Conservation (phyloP, 2,888 invertebrate species). For the Rapana venosa region DNA sequence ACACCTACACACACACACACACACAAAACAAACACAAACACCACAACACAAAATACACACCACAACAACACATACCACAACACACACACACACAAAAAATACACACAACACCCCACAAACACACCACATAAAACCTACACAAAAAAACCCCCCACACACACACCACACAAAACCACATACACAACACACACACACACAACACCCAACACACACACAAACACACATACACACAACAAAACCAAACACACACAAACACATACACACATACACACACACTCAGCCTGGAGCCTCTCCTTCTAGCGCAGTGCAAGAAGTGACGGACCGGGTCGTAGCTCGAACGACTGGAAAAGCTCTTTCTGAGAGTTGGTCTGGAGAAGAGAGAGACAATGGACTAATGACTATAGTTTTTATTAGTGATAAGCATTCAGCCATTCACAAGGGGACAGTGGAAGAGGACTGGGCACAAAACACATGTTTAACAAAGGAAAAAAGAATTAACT, state of each 20-base stretch:
- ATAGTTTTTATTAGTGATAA: too few relatives aligned
- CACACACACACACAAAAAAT: neutral
- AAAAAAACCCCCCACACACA: too few relatives aligned
- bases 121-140: neutral
- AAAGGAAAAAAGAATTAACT: too few relatives aligned
- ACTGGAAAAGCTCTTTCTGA: constrained; percentile 8
- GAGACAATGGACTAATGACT: too few relatives aligned
- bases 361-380: neutral
- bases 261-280: neutral
- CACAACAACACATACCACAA: neutral
- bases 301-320: neutral
- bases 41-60: neutral
- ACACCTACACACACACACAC: neutral
- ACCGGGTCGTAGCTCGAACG: neutral
- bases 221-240: too few relatives aligned
- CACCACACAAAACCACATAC: neutral
- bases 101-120: neutral
- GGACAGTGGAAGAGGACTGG: too few relatives aligned
- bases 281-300: neutral
- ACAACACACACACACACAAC: neutral
- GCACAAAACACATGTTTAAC: too few relatives aligned
- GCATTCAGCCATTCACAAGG: too few relatives aligned
- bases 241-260: neutral
- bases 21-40: neutral
- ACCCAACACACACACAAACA: too few relatives aligned